Conservation (phyloP, 53 echinoderm and acorn worm genomes). For the Holothuria leucospilota region DNA sequence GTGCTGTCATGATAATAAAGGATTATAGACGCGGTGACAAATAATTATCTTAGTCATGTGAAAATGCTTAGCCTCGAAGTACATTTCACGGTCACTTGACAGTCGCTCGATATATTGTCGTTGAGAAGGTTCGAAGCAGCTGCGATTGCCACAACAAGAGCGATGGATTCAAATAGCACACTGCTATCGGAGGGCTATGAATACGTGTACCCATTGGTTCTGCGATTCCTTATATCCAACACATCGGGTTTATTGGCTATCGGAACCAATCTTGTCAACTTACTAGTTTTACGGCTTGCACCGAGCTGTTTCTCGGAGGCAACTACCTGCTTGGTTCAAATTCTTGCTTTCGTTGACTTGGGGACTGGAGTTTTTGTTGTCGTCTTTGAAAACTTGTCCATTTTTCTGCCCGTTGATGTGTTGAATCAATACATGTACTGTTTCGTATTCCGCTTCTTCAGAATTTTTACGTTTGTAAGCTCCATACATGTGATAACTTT, state of each 20-base stretch:
- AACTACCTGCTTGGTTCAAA: neutral
- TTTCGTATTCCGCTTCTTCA: neutral
- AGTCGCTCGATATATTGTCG: no score
- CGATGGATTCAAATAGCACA: no score
- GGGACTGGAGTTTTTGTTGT: neutral
- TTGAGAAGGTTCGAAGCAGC: no score
- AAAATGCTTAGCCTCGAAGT: no score
- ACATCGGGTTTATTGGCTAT: neutral
- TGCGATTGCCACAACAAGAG: no score
- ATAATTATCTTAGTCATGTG: no score
- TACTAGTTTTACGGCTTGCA: neutral
- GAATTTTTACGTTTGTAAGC: neutral
- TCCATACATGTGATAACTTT: neutral
- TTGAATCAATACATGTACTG: neutral
- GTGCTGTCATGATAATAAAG: no score
- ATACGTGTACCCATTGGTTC: no score
- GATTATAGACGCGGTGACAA: no score
- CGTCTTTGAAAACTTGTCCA: neutral
- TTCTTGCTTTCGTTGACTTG: slow-evolving; percentile 18
- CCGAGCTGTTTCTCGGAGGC: slow-evolving; percentile 17
- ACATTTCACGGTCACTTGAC: no score
- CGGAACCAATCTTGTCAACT: neutral
- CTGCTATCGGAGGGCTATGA: no score
- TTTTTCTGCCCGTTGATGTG: neutral
- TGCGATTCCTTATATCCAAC: slow-evolving; percentile 12